Evolutionary conservation across 2,113 vertebrate genomes (phyloP).

Genomic region (Spea bombifrons): DNA sequence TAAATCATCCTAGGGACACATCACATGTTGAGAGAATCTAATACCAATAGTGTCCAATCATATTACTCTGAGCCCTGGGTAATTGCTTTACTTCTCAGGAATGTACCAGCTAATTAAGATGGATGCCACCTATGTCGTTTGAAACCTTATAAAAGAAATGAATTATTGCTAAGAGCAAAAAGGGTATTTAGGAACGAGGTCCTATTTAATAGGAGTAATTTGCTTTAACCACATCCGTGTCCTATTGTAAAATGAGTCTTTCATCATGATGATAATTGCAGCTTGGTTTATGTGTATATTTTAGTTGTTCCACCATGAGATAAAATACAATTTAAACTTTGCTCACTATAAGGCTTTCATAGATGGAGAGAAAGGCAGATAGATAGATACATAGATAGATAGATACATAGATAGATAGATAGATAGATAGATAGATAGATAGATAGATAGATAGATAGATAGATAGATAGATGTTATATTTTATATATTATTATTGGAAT

Average conservation of each 20-base stretch:
- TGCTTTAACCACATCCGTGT: conserved; percentile 44
- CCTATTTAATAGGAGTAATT: conserved; percentile 48
- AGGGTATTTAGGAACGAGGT: conserved; percentile 59
- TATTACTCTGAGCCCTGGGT: conserved; percentile 60
- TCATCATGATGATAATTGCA: conserved; percentile 38
- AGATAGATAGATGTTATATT: too few species aligned
- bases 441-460: too few species aligned
- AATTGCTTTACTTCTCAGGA: conserved; percentile 64
- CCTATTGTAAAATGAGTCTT: conserved; percentile 41
- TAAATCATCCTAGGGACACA: conserved; percentile 48
- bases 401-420: too few species aligned
- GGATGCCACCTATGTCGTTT: conserved; percentile 62
- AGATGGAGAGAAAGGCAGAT: too few species aligned
- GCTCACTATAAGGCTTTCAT: not conserved
- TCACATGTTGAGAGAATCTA: conserved; percentile 55
- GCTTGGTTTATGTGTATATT: conserved; percentile 30
- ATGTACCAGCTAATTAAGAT: conserved; percentile 63
- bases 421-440: too few species aligned
- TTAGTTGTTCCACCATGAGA: conserved; percentile 7
- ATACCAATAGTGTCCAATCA: conserved; percentile 62
- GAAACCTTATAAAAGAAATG: conserved; percentile 66
- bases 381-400: too few species aligned
- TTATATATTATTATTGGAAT: too few species aligned
- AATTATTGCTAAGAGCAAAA: conserved; percentile 69
- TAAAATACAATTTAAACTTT: not conserved